Percentiles rank a stretch among this genome's conserved stretches.
Conservation (phyloP, 2,797 vertebrate genomes). For the Sciurus carolinensis region DNA sequence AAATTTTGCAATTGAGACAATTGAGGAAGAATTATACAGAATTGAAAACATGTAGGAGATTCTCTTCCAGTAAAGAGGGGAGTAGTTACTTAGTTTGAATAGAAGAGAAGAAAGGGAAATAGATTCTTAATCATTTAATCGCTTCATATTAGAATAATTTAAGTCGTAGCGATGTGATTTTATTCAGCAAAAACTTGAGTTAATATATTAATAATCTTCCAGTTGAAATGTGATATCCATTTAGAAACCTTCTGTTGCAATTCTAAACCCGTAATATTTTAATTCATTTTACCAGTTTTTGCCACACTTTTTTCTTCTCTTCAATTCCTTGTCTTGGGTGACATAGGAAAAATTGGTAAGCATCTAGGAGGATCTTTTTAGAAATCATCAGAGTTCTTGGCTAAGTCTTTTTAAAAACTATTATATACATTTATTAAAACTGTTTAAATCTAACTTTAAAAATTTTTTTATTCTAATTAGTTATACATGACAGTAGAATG, state of each 20-base stretch:
- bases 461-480: no score
- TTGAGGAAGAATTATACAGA: slow-evolving; percentile 13
- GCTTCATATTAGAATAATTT: slow-evolving; percentile 66
- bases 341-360: neutral
- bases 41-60: slow-evolving; percentile 35
- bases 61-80: neutral
- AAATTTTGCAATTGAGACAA: slow-evolving; percentile 34
- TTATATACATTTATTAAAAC: no score
- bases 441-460: no score
- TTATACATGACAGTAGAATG: no score
- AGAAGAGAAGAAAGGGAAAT: slow-evolving; percentile 32
- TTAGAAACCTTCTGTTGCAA: slow-evolving; percentile 19
- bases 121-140: slow-evolving; percentile 57
- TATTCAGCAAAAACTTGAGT: slow-evolving; percentile 29
- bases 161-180: slow-evolving; percentile 20
- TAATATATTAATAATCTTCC: slow-evolving; percentile 41
- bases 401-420: neutral
- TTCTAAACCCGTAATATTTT: slow-evolving; percentile 46
- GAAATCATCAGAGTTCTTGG: neutral
- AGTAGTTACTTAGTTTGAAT: slow-evolving; percentile 45
- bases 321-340: neutral
- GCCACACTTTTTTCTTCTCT: neutral
- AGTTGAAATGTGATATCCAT: slow-evolving; percentile 36
- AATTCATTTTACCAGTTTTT: slow-evolving; percentile 20
- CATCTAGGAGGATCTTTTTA: neutral